These are phyloP conservation scores for Muscicapa comitata DNA, from an alignment of 2,797 vertebrate species.

Conservation along the genomic window DNA sequence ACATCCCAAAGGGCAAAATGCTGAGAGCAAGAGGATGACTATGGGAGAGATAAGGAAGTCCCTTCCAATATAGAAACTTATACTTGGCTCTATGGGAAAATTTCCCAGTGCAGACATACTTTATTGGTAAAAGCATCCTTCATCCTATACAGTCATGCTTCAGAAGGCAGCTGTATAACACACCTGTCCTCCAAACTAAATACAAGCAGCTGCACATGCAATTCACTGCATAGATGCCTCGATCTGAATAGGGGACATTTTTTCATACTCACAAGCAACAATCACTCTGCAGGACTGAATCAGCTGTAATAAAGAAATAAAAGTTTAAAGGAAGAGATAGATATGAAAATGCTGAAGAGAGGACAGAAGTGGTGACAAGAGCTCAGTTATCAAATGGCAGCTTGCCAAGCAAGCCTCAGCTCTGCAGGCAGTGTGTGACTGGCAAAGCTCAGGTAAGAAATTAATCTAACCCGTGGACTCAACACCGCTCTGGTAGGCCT, in stretches of 20 bases:
- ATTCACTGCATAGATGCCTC: neutral
- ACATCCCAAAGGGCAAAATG: neutral
- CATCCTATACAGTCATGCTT: neutral
- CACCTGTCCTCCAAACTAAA: neutral
- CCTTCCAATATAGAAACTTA: neutral
- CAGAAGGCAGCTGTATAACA: neutral
- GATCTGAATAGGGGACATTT: neutral
- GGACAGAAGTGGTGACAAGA: neutral
- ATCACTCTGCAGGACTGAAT: neutral
- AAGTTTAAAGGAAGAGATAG: neutral
- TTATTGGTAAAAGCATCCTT: neutral
- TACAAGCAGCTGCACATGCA: neutral
- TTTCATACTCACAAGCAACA: neutral
- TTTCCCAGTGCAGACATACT: neutral
- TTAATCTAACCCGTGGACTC: neutral
- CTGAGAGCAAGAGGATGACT: neutral
- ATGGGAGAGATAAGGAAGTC: neutral
- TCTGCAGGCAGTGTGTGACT: neutral
- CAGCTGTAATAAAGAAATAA: neutral
- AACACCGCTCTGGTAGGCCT: fast-evolving
- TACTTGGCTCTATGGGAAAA: neutral
- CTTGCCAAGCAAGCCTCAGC: neutral
- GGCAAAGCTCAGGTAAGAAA: neutral
- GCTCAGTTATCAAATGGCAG: neutral
- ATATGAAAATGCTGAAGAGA: neutral